Evolutionary conservation across 2,113 vertebrate species (phyloP), one percentile per base, ranked within the genome.

Genomic region (Pachypanchax playfairii): DNA sequence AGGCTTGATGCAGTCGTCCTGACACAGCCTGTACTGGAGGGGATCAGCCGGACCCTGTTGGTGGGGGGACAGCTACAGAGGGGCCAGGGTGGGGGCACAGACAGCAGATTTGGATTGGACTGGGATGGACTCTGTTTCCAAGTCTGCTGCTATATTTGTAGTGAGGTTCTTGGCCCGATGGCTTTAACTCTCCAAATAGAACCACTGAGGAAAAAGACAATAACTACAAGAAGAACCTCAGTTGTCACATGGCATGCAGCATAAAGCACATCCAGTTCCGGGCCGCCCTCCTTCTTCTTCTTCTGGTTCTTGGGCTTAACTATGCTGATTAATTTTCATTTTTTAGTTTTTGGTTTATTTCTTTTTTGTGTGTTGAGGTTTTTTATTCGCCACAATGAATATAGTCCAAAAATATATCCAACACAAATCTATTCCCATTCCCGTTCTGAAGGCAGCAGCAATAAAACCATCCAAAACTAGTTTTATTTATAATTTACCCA

Each of bases 1-100:
- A 1, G 95, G 96, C 85, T 92, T 98, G 91, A 97, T 96, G 95
- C 96, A 97, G 90, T 98, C 96, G 21, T 98, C 96, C 92, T 98
- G 96, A 98, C 88, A 31, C 79, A 65, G 69, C 41, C 76, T 22
- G 74, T 58, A 67, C 74, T 56, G 75, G 76, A 73, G 72, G 52
- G 48, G 55, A 65, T 53, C 56, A 44, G 48, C 44, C 63, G 12
- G 54, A 69, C 52, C 58, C 65, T 47, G 63, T 39, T 5, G 64
- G 70, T 29, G 48, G 51, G 70, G 52, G 6, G 43, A 68, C 48
- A n/a, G 49, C 46, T 36, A 12, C 59, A 8, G 52, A 12, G 58
- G 36, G 54, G 31, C 57, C 4, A 21, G 51, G 55, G n/a, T n/a
- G n/a, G n/a, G n/a, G n/a, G n/a, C n/a, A n/a, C n/a, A n/a, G n/a